Evolutionary conservation across 2,888 invertebrate genomes (phyloP).

Genomic region (Meiosimyza decipiens): DNA sequence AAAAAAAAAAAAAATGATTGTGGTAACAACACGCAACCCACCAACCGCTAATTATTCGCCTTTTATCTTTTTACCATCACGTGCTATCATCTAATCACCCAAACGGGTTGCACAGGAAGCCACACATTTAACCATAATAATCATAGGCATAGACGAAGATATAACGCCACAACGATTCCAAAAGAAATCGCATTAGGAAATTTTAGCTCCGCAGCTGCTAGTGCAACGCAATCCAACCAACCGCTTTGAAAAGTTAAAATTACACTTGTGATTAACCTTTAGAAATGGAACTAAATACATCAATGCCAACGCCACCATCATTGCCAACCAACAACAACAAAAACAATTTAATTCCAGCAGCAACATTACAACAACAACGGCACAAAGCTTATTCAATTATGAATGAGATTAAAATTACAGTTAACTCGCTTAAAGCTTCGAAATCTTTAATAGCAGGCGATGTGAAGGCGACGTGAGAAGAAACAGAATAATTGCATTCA

Average conservation of each 20-base stretch:
- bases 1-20: too few relatives aligned
- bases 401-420: conserved; percentile 30
- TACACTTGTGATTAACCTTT: conserved; percentile 1
- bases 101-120: conserved; percentile 17
- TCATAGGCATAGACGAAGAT: background rate
- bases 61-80: conserved; percentile 11
- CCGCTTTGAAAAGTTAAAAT: background rate
- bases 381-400: conserved; percentile 28
- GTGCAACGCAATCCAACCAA: too few relatives aligned
- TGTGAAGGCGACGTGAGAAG: background rate
- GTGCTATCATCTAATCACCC: conserved; percentile 22
- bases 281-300: background rate
- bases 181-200: background rate
- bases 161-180: background rate
- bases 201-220: too few relatives aligned
- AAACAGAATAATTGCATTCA: background rate
- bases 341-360: background rate
- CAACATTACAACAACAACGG: background rate
- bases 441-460: conserved; percentile 3
- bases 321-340: background rate
- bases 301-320: background rate
- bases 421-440: conserved; percentile 26
- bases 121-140: conserved; percentile 13
- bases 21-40: too few relatives aligned
- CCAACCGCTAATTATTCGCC: too few relatives aligned